Evolutionary conservation across 2,888 invertebrate genomes (phyloP).

Genomic region (Plagodis dolabraria): DNA sequence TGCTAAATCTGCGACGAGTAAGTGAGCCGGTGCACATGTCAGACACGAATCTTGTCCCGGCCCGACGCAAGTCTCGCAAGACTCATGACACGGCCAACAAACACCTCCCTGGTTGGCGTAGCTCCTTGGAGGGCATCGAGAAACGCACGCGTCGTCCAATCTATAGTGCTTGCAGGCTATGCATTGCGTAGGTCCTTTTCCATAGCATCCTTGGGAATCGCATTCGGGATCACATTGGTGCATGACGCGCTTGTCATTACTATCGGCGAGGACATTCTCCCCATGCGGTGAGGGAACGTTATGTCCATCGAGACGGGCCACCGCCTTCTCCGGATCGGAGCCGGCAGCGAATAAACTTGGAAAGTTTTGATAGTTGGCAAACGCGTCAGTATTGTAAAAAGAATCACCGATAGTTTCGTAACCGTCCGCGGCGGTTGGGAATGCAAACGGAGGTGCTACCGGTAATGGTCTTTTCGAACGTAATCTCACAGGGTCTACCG

Average conservation of each 20-base stretch:
- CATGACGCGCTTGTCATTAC: conserved; percentile 86
- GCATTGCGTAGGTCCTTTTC: conserved; percentile 93
- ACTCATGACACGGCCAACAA: conserved; percentile 95
- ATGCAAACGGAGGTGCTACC: conserved; percentile 85
- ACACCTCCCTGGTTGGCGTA: conserved; percentile 92
- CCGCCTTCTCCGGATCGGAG: conserved; percentile 90
- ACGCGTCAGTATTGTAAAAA: conserved; percentile 89
- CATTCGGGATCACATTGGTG: conserved; percentile 91
- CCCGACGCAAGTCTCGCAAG: conserved; percentile 95
- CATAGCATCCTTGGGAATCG: conserved; percentile 94
- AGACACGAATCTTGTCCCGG: conserved; percentile 94
- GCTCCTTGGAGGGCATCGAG: conserved; percentile 93
- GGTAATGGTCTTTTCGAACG: conserved; percentile 84
- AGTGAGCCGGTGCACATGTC: conserved; percentile 93
- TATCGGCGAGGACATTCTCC: conserved; percentile 86
- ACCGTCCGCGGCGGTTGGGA: conserved; percentile 88
- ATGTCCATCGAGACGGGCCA: conserved; percentile 87
- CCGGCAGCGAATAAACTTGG: conserved; percentile 92
- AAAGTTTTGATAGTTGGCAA: conserved; percentile 90
- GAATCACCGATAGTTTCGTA: conserved; percentile 85
- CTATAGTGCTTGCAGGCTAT: conserved; percentile 92
- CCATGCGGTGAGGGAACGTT: conserved; percentile 86
- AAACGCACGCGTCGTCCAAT: conserved; percentile 93
- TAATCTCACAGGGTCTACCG: conserved; percentile 92
- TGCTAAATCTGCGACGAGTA: conserved; percentile 92